A percentile compares a stretch with the other conserved stretches of the same genome.
Evolutionary conservation across 2,888 invertebrate genomes (phyloP).

Genomic region (Girardia tigrina): DNA sequence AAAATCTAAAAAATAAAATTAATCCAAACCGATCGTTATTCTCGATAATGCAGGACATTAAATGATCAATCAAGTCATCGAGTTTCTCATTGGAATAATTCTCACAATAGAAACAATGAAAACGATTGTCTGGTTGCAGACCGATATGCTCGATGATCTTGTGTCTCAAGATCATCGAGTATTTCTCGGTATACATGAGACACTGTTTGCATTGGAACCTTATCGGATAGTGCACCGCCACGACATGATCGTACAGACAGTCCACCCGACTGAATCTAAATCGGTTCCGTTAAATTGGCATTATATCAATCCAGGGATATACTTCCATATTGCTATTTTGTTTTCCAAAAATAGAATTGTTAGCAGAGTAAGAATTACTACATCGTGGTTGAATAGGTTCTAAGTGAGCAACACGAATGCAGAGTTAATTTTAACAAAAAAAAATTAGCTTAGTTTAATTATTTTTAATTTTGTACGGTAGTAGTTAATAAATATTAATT

Average conservation of each 20-base stretch:
- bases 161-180: background rate
- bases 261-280: background rate
- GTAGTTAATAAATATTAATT: too few species aligned
- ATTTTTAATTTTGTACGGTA: too few species aligned
- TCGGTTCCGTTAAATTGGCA: too few species aligned
- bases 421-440: too few species aligned
- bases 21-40: background rate
- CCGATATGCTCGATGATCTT: background rate
- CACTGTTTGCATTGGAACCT: constrained; percentile 1
- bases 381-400: too few species aligned
- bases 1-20: background rate
- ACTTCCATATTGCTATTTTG: too few species aligned
- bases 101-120: background rate
- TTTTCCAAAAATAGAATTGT: too few species aligned
- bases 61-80: background rate
- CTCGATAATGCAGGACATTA: background rate
- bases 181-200: background rate
- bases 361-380: too few species aligned
- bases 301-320: too few species aligned
- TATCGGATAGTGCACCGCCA: background rate
- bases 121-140: background rate
- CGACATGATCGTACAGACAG: background rate
- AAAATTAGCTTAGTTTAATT: too few species aligned
- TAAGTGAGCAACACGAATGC: too few species aligned
- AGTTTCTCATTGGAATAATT: background rate